These are phyloP conservation scores for Prionailurus bengalensis DNA, from an alignment of 2,113 vertebrate genomes.

Conservation along the genomic window DNA sequence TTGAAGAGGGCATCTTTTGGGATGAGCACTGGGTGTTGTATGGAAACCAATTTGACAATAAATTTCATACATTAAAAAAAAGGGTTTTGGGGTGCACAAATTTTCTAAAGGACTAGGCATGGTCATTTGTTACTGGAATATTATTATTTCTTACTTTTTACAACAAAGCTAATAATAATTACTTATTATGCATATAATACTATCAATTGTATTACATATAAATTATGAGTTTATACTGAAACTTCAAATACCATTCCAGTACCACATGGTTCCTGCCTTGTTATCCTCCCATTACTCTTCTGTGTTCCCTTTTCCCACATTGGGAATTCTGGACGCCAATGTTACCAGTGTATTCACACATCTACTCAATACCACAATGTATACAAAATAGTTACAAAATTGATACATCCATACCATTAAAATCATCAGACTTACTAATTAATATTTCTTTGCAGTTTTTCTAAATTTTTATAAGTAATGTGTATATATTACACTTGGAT, in stretches of 20 bases:
- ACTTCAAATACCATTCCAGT: background rate
- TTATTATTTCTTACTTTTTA: background rate
- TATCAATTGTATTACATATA: background rate
- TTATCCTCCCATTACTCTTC: background rate
- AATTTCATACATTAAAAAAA: background rate
- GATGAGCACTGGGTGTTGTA: too few species aligned
- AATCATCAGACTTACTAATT: background rate
- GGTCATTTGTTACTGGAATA: background rate
- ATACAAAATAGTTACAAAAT: background rate
- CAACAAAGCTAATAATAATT: background rate
- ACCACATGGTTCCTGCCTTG: background rate
- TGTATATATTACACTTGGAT: background rate
- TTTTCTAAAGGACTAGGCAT: background rate
- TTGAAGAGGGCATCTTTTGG: too few species aligned
- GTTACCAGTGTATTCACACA: background rate
- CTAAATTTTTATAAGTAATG: background rate
- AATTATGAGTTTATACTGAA: background rate
- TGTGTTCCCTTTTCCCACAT: background rate
- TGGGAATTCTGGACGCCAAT: background rate
- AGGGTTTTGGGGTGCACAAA: background rate
- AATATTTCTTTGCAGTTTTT: background rate
- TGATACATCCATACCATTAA: background rate
- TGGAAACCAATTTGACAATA: too few species aligned
- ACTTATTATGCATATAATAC: background rate
- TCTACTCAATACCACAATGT: background rate